Evolutionary conservation across 2,888 invertebrate genomes (phyloP).

Genomic region (Cremastinae sp.): DNA sequence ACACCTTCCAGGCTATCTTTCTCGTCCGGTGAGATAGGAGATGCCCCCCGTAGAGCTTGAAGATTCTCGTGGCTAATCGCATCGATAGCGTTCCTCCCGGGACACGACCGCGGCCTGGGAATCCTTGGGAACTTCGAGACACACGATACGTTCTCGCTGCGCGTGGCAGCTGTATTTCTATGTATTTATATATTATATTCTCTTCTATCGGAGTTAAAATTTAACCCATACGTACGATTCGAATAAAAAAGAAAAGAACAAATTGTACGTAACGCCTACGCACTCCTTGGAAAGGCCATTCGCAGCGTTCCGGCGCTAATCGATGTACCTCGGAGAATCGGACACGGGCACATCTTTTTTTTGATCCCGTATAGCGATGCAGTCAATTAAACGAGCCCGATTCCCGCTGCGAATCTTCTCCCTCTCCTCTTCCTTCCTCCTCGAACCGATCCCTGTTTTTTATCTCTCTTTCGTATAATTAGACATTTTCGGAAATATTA

Average conservation of each 20-base stretch:
- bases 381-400: slow-evolving; percentile 47
- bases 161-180: slow-evolving; percentile 13
- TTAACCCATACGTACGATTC: no score
- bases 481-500: not conserved
- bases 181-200: not conserved
- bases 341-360: slow-evolving; percentile 32
- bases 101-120: slow-evolving; percentile 66
- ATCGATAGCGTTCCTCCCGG: slow-evolving; percentile 59
- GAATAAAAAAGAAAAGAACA: not conserved
- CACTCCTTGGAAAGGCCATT: slow-evolving; percentile 48
- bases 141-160: slow-evolving; percentile 58
- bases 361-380: slow-evolving; percentile 26
- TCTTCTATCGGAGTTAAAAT: no score
- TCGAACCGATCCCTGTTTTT: not conserved
- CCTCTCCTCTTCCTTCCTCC: not conserved
- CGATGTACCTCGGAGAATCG: slow-evolving; percentile 39
- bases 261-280: slow-evolving; percentile 40
- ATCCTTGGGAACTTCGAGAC: slow-evolving; percentile 63
- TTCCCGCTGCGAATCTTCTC: slow-evolving; percentile 45
- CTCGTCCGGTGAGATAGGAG: slow-evolving; percentile 64
- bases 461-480: slow-evolving; percentile 23
- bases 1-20: slow-evolving; percentile 57
- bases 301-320: slow-evolving; percentile 42
- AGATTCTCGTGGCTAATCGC: slow-evolving; percentile 75
- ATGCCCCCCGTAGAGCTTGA: slow-evolving; percentile 70